These are phyloP conservation scores for Euplagia quadripunctaria DNA, from an alignment of 2,888 invertebrate species.

Conservation along the genomic window DNA sequence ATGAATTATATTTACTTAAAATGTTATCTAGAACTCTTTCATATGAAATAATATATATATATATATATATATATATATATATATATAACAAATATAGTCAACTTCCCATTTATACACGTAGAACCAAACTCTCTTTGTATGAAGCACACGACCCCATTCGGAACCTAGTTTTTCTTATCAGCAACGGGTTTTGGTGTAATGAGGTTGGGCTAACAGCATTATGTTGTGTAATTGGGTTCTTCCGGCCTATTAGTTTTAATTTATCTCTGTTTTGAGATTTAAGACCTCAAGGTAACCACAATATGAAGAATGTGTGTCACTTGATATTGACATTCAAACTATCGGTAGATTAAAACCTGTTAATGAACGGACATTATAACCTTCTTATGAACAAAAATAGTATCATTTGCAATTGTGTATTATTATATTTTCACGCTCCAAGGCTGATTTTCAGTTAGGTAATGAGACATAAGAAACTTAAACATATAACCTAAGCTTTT, in stretches of 20 bases:
- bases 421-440: too few species aligned
- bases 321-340: not conserved
- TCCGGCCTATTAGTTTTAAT: not conserved
- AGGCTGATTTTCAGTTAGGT: not conserved
- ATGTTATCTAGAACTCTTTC: not conserved
- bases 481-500: too few species aligned
- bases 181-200: constrained; percentile 13
- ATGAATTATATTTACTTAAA: not conserved
- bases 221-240: not conserved
- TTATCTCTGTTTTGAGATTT: not conserved
- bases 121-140: not conserved
- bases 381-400: not conserved
- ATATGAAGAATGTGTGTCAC: not conserved
- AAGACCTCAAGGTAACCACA: not conserved
- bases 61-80: too few species aligned
- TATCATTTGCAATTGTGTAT: too few species aligned
- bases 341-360: not conserved
- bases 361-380: not conserved
- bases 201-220: constrained; percentile 13
- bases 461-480: not conserved
- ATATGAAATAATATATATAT: not conserved
- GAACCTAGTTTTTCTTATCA: constrained; percentile 9
- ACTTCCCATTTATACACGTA: not conserved
- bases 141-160: not conserved
- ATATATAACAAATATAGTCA: too few species aligned